Evolutionary conservation across 2,888 invertebrate genomes (phyloP).

Genomic region (Spilosoma lubricipeda): DNA sequence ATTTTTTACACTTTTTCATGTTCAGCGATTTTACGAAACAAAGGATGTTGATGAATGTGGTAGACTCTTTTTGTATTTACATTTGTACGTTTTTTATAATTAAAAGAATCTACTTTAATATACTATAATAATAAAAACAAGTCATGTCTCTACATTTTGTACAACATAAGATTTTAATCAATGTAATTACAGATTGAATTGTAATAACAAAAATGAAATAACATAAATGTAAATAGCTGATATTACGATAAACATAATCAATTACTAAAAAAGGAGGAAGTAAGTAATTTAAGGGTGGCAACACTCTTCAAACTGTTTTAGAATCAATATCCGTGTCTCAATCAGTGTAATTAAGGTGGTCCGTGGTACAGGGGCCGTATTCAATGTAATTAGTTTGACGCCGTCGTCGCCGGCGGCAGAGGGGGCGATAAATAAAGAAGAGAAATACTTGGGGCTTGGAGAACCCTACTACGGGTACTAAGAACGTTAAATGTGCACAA

Average conservation of each 20-base stretch:
- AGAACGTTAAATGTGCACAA: conserved; percentile 60
- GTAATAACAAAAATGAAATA: not conserved
- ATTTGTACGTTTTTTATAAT: not conserved
- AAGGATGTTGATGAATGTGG: not conserved
- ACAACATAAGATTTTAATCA: not conserved
- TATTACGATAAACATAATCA: not conserved
- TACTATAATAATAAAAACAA: not conserved
- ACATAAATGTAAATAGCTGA: not conserved
- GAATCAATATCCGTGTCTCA: conserved; percentile 86
- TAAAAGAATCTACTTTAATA: not conserved
- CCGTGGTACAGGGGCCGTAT: conserved; percentile 70
- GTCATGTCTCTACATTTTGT: not conserved
- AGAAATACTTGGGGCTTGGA: conserved; percentile 57
- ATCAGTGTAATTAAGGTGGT: conserved; percentile 83
- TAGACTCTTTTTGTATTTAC: not conserved
- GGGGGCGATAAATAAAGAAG: conserved; percentile 72
- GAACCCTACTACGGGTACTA: conserved; percentile 52
- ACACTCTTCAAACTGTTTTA: conserved; percentile 69
- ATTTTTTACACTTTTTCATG: conserved; percentile 1
- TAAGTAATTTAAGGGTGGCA: conserved; percentile 18
- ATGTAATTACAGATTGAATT: not conserved
- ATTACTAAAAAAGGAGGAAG: conserved; percentile 8
- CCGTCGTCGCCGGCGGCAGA: conserved; percentile 60
- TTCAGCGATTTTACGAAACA: not conserved
- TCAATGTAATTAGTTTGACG: conserved; percentile 81